phyloP scores from a whole-genome alignment of 2,113 vertebrate genomes.

The Barnardius zonarius region DNA sequence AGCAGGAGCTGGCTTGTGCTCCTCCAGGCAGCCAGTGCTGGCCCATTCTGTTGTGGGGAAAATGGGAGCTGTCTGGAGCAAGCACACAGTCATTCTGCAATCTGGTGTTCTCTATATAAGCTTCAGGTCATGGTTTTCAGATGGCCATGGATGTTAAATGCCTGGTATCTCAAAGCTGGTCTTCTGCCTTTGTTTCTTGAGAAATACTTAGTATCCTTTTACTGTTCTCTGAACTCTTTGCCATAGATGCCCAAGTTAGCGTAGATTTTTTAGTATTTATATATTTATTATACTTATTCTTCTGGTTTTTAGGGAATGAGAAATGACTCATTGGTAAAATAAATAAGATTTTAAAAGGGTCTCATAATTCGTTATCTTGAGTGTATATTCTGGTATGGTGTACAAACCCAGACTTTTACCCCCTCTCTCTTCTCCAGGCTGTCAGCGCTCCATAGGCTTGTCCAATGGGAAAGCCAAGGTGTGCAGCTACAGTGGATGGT shows the following conservation, averaged over 20 bases:
- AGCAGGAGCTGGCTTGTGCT: not conserved
- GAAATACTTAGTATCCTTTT: not conserved
- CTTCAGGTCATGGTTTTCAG: not conserved
- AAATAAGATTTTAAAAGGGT: not conserved
- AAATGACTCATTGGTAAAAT: not conserved
- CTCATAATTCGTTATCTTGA: not conserved
- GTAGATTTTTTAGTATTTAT: not conserved
- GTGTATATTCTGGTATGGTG: not conserved
- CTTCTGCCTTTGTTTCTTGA: not conserved
- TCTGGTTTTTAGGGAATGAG: not conserved
- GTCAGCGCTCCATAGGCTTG: conserved; percentile 89
- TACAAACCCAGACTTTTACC: not conserved
- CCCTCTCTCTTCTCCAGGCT: conserved; percentile 77
- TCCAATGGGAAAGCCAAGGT: conserved; percentile 93
- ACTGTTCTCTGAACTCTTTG: not conserved
- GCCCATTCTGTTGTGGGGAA: not conserved
- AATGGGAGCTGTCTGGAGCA: not conserved
- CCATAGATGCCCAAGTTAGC: not conserved
- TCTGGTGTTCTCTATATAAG: not conserved
- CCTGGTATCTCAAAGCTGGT: not conserved
- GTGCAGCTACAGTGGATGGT: conserved; percentile 98
- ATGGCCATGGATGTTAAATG: not conserved
- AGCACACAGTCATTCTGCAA: not conserved
- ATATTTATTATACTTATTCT: not conserved
- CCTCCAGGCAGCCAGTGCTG: not conserved